phyloP scores from a whole-genome alignment of 2,888 invertebrate genomes.

The Acronicta aceris region DNA sequence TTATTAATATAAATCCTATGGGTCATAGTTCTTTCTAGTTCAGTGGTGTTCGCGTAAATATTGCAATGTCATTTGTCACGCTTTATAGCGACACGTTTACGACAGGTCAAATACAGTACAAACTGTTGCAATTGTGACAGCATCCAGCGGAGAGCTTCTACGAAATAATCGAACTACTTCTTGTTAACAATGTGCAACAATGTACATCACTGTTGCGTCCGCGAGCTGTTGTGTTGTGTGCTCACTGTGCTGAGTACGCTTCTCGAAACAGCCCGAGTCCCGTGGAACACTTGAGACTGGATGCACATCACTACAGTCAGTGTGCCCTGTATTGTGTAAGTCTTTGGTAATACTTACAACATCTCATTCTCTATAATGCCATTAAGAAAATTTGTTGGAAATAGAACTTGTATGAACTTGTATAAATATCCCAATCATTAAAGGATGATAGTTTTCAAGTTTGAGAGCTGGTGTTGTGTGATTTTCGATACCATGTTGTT shows the following conservation, averaged over 20 bases:
- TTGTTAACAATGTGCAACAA: conserved; percentile 28
- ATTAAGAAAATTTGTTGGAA: neutral
- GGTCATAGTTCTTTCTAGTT: too few species aligned
- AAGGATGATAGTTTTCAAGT: neutral
- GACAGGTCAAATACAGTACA: conserved; percentile 2
- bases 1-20: too few species aligned
- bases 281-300: conserved; percentile 2
- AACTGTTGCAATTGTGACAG: neutral
- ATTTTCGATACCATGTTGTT: conserved; percentile 24
- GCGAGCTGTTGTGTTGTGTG: conserved; percentile 3
- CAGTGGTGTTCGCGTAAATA: neutral
- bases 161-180: conserved; percentile 19
- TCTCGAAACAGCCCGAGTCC: neutral
- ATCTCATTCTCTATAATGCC: neutral
- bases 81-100: conserved; percentile 6
- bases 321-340: neutral
- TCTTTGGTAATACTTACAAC: conserved; percentile 3
- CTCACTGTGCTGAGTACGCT: neutral
- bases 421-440: neutral
- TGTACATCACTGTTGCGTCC: conserved; percentile 7
- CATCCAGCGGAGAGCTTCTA: conserved; percentile 6
- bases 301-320: neutral
- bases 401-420: too few species aligned
- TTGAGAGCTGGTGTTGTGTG: neutral
- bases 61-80: conserved; percentile 5